phyloP scores from a whole-genome alignment of 2,113 vertebrate genomes.

The Cottus gobio region DNA sequence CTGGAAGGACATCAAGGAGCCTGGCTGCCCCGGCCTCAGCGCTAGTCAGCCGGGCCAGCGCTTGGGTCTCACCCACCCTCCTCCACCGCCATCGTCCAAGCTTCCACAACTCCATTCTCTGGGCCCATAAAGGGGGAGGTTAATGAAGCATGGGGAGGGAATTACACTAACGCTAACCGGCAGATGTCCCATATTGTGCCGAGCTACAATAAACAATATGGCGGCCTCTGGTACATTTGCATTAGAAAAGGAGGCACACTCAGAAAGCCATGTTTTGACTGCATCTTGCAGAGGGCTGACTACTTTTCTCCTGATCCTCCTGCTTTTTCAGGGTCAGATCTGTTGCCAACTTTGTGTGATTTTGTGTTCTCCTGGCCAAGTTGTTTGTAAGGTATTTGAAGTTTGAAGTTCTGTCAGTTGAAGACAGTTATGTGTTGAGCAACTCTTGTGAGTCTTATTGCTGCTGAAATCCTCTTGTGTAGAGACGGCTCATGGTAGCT shows the following conservation, averaged over 20 bases:
- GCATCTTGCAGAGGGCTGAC: slow-evolving; percentile 65
- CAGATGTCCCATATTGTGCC: slow-evolving; percentile 87
- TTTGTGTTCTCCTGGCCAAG: slow-evolving; percentile 42
- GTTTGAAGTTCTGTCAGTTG: slow-evolving; percentile 39
- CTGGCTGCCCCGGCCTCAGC: slow-evolving; percentile 78
- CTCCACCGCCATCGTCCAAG: slow-evolving; percentile 59
- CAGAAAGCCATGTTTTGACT: slow-evolving; percentile 84
- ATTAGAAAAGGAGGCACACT: slow-evolving; percentile 83
- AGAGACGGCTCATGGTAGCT: not conserved
- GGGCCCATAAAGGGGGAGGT: slow-evolving; percentile 87
- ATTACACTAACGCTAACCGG: slow-evolving; percentile 87
- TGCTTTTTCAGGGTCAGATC: slow-evolving; percentile 56
- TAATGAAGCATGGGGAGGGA: slow-evolving; percentile 91
- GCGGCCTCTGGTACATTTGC: slow-evolving; percentile 82
- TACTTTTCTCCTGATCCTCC: slow-evolving; percentile 48
- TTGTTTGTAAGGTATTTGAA: slow-evolving; percentile 28
- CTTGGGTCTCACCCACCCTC: slow-evolving; percentile 77
- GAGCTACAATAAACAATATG: slow-evolving; percentile 87
- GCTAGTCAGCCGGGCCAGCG: slow-evolving; percentile 82
- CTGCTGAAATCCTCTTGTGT: slow-evolving; percentile 22
- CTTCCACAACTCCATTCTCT: slow-evolving; percentile 85
- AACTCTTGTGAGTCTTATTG: slow-evolving; percentile 10
- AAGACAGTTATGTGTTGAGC: slow-evolving; percentile 44
- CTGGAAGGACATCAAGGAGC: slow-evolving; percentile 94
- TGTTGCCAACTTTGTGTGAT: slow-evolving; percentile 66